Conservation (phyloP, 2,113 vertebrate genomes). For the Deroptyus accipitrinus region DNA sequence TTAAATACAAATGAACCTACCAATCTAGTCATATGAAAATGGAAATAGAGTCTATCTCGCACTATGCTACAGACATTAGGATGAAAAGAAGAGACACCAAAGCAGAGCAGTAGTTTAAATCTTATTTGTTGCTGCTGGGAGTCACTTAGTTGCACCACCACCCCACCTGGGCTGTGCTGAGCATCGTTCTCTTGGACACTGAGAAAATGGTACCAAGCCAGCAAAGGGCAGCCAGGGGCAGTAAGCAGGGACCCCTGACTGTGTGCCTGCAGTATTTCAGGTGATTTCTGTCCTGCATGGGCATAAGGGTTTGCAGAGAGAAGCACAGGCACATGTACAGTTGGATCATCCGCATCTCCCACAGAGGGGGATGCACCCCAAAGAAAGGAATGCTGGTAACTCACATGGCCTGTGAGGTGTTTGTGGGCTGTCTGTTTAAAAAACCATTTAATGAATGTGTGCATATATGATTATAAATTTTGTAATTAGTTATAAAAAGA, state of each 20-base stretch:
- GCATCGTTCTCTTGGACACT: fast-evolving
- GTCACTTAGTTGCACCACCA: fast-evolving
- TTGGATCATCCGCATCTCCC: not conserved
- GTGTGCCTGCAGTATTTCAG: not conserved
- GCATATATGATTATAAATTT: fast-evolving
- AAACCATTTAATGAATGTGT: not conserved
- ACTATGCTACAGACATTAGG: not conserved
- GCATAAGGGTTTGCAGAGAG: fast-evolving
- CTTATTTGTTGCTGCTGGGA: not conserved
- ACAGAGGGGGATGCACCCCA: fast-evolving
- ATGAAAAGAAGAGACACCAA: not conserved
- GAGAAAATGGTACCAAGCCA: fast-evolving
- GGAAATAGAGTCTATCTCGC: not conserved
- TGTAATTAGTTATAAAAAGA: not conserved
- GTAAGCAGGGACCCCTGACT: fast-evolving
- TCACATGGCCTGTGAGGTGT: not conserved
- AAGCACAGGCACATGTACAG: fast-evolving
- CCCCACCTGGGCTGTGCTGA: not conserved
- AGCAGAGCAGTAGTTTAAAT: not conserved
- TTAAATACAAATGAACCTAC: not conserved
- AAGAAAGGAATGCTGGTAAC: not conserved
- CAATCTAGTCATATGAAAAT: not conserved
- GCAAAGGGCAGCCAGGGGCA: fast-evolving
- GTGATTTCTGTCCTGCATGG: not conserved
- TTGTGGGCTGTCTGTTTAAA: fast-evolving